Base-by-base conservation (phyloP, 2,113 vertebrate genomes). In the Eptesicus fuscus region DNA sequence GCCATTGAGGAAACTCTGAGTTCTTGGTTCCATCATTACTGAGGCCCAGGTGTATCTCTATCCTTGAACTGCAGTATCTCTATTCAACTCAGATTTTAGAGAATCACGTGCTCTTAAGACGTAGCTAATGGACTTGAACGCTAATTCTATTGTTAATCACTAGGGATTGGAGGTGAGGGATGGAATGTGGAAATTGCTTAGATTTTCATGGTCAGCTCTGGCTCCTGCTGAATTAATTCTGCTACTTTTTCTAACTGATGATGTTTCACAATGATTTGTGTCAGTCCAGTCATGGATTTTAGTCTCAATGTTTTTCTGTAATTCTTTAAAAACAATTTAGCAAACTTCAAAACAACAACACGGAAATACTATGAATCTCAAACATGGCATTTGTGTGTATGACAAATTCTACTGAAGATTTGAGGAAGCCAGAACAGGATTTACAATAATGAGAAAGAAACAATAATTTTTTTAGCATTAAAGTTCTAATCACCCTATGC, bases 161-260 rank as follows among this genome's bases (percentile, higher is more conserved):
- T 49, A 70, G 30, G 25, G 0, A 28, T 63, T 70, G 2, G 20
- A 30, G 10, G 16, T n/a, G 0, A 16, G 25, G 5, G 7, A 5
- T 42, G 4, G 30, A 20, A n/a, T 14, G 25, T 28, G 9, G 20
- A 91, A 53, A 47, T 78, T 13, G 17, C 37, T 80, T 70, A 80
- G 61, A 92, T 82, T 82, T 71, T 56, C 35, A 61, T 73, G 28
- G 16, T 85, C 47, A 85, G 47, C 56, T 78, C 30, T 76, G n/a
- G 17, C 18, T 84, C 47, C 53, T 83, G 42, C 28, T 94, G 17
- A 49, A 90, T 95, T 89, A 85, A 59, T 90, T 91, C 56, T 79
- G 5, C 61, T 32, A 40, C 22, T 74, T 84, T 76, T 89, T 63
- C 51, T 73, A n/a, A 63, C 13, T 76, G 30, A 83, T 44, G 4